Conservation (phyloP, 2,888 invertebrate species). For the Acrobeloides nanus region DNA sequence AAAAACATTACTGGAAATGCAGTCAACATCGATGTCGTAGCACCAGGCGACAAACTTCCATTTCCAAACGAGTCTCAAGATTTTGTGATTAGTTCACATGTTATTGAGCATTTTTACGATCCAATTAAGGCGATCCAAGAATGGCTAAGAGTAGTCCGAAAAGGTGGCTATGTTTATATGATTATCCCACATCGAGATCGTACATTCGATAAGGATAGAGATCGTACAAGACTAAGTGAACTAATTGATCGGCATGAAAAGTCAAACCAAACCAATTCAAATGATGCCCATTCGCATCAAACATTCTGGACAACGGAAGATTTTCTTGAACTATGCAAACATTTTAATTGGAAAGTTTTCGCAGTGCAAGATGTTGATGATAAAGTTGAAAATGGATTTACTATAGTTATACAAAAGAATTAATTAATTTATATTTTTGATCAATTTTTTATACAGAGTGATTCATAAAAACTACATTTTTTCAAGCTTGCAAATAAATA, state of each 20-base stretch:
- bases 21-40: slow-evolving; percentile 4
- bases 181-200: slow-evolving; percentile 14
- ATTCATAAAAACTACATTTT: too few relatives aligned
- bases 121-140: slow-evolving; percentile 14
- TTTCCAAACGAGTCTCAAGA: slow-evolving; percentile 15
- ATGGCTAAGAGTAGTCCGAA: slow-evolving; percentile 12
- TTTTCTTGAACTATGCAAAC: slow-evolving; percentile 6
- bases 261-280: not conserved
- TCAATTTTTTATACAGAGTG: too few relatives aligned
- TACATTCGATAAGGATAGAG: slow-evolving; percentile 3
- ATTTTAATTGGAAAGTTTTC: slow-evolving; percentile 8
- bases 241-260: too few relatives aligned
- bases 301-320: slow-evolving; percentile 13
- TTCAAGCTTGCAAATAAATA: too few relatives aligned
- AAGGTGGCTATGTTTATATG: slow-evolving; percentile 14
- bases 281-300: slow-evolving; percentile 9
- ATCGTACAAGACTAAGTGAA: slow-evolving; percentile 12
- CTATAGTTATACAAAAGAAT: slow-evolving; percentile 8
- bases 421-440: slow-evolving; percentile 7
- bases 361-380: slow-evolving; percentile 10
- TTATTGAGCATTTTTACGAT: slow-evolving; percentile 15
- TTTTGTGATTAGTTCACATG: slow-evolving; percentile 16
- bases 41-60: slow-evolving; percentile 11
- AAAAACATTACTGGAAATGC: not conserved
- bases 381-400: slow-evolving; percentile 11